Evolutionary conservation across 2,888 invertebrate genomes (phyloP).

Genomic region (Trissoscelio sp.): DNA sequence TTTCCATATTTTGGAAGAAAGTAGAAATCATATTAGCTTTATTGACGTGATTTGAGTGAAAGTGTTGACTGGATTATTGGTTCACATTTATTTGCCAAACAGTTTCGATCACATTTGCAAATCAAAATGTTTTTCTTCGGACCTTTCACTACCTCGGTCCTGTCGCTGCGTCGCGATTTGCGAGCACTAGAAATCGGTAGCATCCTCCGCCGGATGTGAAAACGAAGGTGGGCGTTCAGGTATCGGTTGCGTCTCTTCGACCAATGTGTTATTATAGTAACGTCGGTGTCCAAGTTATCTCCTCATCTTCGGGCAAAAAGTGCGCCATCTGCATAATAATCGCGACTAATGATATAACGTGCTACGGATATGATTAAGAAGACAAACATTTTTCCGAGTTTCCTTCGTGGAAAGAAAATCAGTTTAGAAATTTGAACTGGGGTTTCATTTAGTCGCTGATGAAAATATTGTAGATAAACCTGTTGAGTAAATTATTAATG

Average conservation of each 20-base stretch:
- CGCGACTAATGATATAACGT: slow-evolving; percentile 41
- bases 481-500: too few species aligned
- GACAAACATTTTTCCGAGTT: slow-evolving; percentile 13
- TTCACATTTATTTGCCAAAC: slow-evolving; percentile 40
- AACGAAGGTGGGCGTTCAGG: slow-evolving; percentile 71
- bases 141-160: slow-evolving; percentile 60
- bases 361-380: slow-evolving; percentile 4
- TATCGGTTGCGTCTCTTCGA: slow-evolving; percentile 27
- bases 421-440: too few species aligned
- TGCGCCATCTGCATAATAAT: slow-evolving; percentile 31
- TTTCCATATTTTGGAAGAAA: slow-evolving; percentile 55
- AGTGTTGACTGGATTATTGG: slow-evolving; percentile 40
- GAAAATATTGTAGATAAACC: too few species aligned
- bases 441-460: too few species aligned
- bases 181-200: slow-evolving; percentile 72
- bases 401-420: too few species aligned
- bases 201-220: slow-evolving; percentile 75
- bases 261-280: slow-evolving; percentile 45
- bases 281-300: slow-evolving; percentile 33
- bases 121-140: slow-evolving; percentile 44
- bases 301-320: slow-evolving; percentile 13
- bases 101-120: slow-evolving; percentile 57
- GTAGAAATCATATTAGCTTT: slow-evolving; percentile 34
- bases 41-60: slow-evolving; percentile 40
- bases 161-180: slow-evolving; percentile 45